These are phyloP conservation scores for Lithophane ornitopus DNA, from an alignment of 2,888 invertebrate genomes.

Conservation along the genomic window DNA sequence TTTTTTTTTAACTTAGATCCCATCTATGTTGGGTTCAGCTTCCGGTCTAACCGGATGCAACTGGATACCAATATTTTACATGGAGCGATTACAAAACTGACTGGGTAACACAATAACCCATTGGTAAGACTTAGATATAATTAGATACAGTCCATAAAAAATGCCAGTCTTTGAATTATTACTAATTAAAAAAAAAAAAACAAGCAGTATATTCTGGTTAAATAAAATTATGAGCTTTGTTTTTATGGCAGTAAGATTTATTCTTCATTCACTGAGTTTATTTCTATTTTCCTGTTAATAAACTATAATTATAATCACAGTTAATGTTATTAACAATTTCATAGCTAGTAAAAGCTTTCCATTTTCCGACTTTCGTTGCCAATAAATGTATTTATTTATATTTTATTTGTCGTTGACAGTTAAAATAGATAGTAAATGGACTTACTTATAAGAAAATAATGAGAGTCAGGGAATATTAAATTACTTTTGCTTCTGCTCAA, in stretches of 20 bases:
- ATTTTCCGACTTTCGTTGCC: constrained; percentile 12
- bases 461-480: neutral
- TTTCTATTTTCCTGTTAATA: constrained; percentile 2
- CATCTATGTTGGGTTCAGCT: neutral
- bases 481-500: neutral
- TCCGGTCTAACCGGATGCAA: neutral
- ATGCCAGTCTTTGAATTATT: neutral
- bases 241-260: neutral
- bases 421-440: neutral
- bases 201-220: neutral
- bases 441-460: neutral
- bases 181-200: too few species aligned
- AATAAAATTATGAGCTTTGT: neutral
- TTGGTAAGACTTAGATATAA: neutral
- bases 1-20: neutral
- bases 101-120: neutral
- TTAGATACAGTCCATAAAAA: neutral
- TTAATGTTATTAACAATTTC: neutral
- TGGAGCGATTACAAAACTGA: neutral
- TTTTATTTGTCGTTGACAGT: neutral
- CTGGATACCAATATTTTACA: too few species aligned
- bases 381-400: neutral
- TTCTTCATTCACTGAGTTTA: neutral
- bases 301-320: constrained; percentile 14
- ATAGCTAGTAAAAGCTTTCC: constrained; percentile 8